Conservation (phyloP, 2,797 vertebrate species). For the Alexandromys oeconomus region DNA sequence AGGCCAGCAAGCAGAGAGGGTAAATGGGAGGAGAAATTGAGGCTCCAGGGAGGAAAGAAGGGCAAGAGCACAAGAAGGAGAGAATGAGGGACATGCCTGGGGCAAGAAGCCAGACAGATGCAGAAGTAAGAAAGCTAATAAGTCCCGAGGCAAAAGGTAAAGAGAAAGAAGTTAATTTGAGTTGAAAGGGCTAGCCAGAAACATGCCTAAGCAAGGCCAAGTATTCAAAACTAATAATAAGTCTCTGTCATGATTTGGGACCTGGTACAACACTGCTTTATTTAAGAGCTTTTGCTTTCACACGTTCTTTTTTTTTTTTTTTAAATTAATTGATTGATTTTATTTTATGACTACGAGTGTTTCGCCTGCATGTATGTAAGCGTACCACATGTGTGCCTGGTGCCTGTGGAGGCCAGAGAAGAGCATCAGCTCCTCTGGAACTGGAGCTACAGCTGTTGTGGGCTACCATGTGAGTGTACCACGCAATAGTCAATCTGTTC, state of each 20-base stretch:
- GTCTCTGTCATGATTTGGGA: neutral
- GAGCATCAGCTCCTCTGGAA: neutral
- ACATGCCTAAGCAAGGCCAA: neutral
- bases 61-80: neutral
- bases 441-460: neutral
- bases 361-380: neutral
- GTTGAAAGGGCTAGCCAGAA: neutral
- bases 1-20: neutral
- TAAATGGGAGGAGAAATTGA: neutral
- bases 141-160: neutral
- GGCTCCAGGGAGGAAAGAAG: neutral
- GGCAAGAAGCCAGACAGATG: neutral
- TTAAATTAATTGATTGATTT: neutral
- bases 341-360: neutral
- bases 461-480: too few species aligned
- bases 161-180: neutral
- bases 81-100: neutral
- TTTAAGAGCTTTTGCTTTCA: neutral
- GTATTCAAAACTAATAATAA: neutral
- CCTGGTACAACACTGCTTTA: neutral
- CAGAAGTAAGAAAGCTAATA: neutral
- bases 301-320: neutral
- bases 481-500: constrained; percentile 36
- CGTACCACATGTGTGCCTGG: neutral
- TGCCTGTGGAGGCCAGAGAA: neutral